phyloP scores from a whole-genome alignment of 2,888 invertebrate genomes.

The Matsumyia berberina region DNA sequence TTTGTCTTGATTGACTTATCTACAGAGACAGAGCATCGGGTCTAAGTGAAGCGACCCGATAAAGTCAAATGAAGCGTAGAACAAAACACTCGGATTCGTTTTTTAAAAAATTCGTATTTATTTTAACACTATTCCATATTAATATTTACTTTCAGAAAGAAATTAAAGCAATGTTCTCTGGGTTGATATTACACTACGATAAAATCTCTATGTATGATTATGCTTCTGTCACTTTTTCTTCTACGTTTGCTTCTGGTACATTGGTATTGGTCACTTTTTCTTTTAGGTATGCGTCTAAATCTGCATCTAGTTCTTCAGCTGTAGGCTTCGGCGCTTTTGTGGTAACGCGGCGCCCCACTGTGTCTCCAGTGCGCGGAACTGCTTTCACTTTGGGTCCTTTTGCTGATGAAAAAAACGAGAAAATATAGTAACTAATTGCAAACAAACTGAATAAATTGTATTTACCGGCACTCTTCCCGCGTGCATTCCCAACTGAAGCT shows the following conservation, averaged over 20 bases:
- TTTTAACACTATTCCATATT: too few relatives aligned
- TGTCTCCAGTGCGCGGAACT: slow-evolving; percentile 76
- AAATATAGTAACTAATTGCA: neutral
- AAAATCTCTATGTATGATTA: slow-evolving; percentile 59
- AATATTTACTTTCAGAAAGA: slow-evolving; percentile 45
- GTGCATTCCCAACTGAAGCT: slow-evolving; percentile 33
- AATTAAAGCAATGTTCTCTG: slow-evolving; percentile 29
- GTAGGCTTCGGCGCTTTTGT: slow-evolving; percentile 89
- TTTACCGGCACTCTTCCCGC: slow-evolving; percentile 65
- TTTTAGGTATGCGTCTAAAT: slow-evolving; percentile 97
- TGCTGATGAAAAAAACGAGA: slow-evolving; percentile 24
- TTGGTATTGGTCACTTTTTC: slow-evolving; percentile 87
- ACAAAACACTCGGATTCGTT: too few relatives aligned
- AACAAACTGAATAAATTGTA: neutral
- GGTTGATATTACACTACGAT: slow-evolving; percentile 56
- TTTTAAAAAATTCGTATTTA: too few relatives aligned
- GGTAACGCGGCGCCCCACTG: slow-evolving; percentile 79
- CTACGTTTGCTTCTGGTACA: too few relatives aligned
- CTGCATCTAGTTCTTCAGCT: slow-evolving; percentile 97
- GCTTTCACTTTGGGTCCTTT: slow-evolving; percentile 80
- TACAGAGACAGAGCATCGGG: too few relatives aligned
- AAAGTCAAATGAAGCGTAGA: too few relatives aligned
- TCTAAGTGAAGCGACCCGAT: too few relatives aligned
- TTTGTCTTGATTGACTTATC: too few relatives aligned
- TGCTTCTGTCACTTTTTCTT: too few relatives aligned